A percentile compares a stretch with the other conserved stretches of the same genome.
These are phyloP conservation scores for Mungos mungo DNA, from an alignment of 2,113 vertebrate species.

Conservation along the genomic window DNA sequence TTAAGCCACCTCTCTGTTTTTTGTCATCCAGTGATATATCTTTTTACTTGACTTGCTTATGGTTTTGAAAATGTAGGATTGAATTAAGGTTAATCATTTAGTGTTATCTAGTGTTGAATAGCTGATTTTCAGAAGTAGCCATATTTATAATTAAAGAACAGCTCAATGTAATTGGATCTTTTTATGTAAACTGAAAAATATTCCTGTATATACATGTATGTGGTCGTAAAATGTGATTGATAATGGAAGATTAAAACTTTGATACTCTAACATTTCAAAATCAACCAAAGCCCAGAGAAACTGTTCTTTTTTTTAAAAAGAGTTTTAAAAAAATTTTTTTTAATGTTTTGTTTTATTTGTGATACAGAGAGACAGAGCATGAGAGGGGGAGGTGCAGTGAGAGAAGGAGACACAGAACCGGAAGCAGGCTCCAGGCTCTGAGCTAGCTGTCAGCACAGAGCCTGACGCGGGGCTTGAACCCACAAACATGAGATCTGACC, in stretches of 20 bases:
- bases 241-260: conserved; percentile 48
- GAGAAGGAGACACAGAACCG: too few species aligned
- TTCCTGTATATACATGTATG: neutral
- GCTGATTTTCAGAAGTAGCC: conserved; percentile 14
- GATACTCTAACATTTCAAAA: conserved; percentile 16
- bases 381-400: too few species aligned
- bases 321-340: too few species aligned
- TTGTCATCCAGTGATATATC: neutral
- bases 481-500: too few species aligned
- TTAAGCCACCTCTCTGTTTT: conserved; percentile 5
- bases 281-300: neutral
- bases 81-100: conserved; percentile 51
- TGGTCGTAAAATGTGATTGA: neutral
- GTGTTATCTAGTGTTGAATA: neutral
- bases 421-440: too few species aligned
- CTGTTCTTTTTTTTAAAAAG: neutral
- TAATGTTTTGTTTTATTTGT: too few species aligned
- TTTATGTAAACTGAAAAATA: conserved; percentile 19
- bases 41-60: conserved; percentile 38
- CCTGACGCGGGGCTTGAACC: too few species aligned
- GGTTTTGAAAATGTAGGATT: conserved; percentile 36
- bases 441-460: too few species aligned
- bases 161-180: neutral
- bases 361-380: too few species aligned
- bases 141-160: conserved; percentile 26